A percentile compares a stretch with the other conserved stretches of the same genome.
Conservation (phyloP, 1,140 invertebrate genomes). For the Drosophila lowei region DNA sequence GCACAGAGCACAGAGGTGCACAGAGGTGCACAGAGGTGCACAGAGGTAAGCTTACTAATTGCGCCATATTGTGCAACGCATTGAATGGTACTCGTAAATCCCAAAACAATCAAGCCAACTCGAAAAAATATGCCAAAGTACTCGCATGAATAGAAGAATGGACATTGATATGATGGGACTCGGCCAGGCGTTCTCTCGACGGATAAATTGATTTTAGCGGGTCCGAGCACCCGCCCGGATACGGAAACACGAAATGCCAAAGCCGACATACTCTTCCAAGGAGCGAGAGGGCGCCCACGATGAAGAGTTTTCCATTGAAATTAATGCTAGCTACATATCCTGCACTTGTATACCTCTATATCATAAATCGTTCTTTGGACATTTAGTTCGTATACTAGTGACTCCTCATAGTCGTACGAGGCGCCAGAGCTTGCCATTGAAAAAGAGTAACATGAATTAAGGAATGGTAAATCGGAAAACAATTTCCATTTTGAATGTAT, state of each 20-base stretch:
- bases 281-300: too few relatives aligned
- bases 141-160: conserved; percentile 12
- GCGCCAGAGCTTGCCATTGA: too few relatives aligned
- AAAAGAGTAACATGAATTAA: conserved; percentile 2
- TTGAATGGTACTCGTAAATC: conserved; percentile 51
- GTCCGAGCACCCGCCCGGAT: neutral
- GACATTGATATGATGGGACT: conserved; percentile 35
- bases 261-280: conserved; percentile 4
- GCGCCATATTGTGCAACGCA: conserved; percentile 62
- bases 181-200: conserved; percentile 13
- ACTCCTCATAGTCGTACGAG: too few relatives aligned
- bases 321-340: too few relatives aligned
- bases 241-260: neutral
- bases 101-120: conserved; percentile 56
- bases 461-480: conserved; percentile 1
- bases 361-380: too few relatives aligned
- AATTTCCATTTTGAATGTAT: conserved; percentile 24
- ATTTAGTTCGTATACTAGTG: too few relatives aligned
- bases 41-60: conserved; percentile 57
- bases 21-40: neutral
- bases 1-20: neutral
- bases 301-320: too few relatives aligned
- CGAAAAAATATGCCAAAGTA: conserved; percentile 18
- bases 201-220: conserved; percentile 2
- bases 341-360: too few relatives aligned